Conservation (phyloP, 2,113 vertebrate genomes). For the Dipodomys merriami region DNA sequence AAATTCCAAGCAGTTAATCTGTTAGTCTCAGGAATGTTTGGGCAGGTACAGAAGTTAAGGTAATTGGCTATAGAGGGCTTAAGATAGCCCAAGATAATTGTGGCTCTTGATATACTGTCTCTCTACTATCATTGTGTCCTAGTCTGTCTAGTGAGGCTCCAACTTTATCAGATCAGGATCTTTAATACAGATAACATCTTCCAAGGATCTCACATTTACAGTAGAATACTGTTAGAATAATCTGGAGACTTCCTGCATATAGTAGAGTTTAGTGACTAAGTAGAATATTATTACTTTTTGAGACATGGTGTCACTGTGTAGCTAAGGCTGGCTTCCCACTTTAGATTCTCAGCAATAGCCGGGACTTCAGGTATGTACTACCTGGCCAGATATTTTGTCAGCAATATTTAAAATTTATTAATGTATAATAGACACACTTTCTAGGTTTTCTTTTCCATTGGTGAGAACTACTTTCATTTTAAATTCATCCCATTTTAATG, state of each 20-base stretch:
- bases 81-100: not conserved
- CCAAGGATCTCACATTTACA: not conserved
- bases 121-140: not conserved
- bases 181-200: not conserved
- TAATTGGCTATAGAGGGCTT: not conserved
- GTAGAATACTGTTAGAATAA: not conserved
- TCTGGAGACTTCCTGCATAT: not conserved
- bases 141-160: not conserved
- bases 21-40: not conserved
- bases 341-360: too few relatives aligned
- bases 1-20: not conserved
- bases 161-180: not conserved
- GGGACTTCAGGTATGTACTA: not conserved
- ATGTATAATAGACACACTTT: not conserved
- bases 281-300: not conserved
- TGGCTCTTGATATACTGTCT: not conserved
- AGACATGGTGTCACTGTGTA: not conserved
- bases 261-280: constrained; percentile 6
- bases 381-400: not conserved
- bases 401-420: not conserved
- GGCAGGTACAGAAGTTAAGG: not conserved
- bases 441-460: not conserved
- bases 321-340: not conserved
- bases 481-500: not conserved
- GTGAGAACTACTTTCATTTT: constrained; percentile 9